A percentile compares a stretch with the other conserved stretches of the same genome.
Conservation (phyloP, 1,140 invertebrate genomes). For the Drosophila burlai region DNA sequence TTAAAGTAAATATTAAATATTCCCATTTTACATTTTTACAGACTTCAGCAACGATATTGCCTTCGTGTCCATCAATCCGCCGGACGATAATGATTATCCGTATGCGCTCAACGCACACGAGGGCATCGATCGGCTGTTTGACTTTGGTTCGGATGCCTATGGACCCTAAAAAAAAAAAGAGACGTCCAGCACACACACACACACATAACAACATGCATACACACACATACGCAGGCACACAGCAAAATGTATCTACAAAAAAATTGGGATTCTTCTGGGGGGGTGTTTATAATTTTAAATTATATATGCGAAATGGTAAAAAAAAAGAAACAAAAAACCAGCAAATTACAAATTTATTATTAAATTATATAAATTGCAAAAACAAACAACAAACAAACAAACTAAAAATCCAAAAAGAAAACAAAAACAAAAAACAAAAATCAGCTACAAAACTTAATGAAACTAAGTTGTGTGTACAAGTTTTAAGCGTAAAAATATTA, state of each 20-base stretch:
- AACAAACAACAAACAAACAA: constrained; percentile 30
- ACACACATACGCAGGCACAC: constrained; percentile 22
- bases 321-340: constrained; percentile 23
- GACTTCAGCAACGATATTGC: constrained; percentile 85
- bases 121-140: constrained; percentile 93
- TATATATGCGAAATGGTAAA: constrained; percentile 67
- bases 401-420: constrained; percentile 48
- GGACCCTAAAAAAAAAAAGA: constrained; percentile 61
- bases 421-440: constrained; percentile 49
- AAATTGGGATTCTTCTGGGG: constrained; percentile 37
- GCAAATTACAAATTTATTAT: constrained; percentile 71
- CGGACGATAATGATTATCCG: constrained; percentile 91
- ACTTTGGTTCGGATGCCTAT: constrained; percentile 83
- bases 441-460: constrained; percentile 75
- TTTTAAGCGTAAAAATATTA: constrained; percentile 73
- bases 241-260: constrained; percentile 27
- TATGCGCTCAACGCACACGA: constrained; percentile 92
- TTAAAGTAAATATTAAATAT: background rate
- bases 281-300: constrained; percentile 81
- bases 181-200: constrained; percentile 11
- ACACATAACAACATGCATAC: constrained; percentile 5
- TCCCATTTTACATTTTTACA: constrained; percentile 47
- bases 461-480: constrained; percentile 79
- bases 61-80: constrained; percentile 91
- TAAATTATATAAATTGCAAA: constrained; percentile 67